Percentiles rank a stretch among this genome's conserved stretches.
phyloP scores from a whole-genome alignment of 2,113 vertebrate species.

The Podarcis cretensis region DNA sequence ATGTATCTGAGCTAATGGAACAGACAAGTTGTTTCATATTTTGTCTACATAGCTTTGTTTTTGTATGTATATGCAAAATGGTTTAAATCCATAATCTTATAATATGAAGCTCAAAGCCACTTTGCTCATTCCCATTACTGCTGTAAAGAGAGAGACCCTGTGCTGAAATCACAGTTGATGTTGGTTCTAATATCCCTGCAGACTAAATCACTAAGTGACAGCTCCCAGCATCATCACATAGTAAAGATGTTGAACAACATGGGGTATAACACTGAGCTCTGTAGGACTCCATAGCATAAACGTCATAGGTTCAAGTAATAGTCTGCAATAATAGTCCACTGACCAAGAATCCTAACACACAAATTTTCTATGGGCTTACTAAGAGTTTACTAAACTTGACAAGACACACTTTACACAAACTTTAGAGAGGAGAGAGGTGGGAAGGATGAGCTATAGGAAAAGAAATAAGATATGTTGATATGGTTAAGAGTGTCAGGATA shows the following conservation, averaged over 20 bases:
- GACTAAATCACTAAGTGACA: no score
- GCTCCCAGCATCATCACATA: no score
- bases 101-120: background rate
- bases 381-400: background rate
- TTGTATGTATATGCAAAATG: background rate
- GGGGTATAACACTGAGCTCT: no score
- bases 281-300: no score
- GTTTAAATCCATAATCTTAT: background rate
- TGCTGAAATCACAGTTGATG: background rate
- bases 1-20: background rate
- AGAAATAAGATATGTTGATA: background rate
- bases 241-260: no score
- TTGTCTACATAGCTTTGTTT: background rate
- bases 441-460: background rate
- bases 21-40: background rate
- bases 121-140: background rate
- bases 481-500: background rate
- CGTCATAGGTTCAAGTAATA: no score
- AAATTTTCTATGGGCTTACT: background rate
- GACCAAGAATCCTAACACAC: background rate
- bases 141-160: background rate
- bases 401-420: background rate
- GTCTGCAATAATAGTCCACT: background rate
- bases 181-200: background rate
- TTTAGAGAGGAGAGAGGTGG: background rate